Percentiles rank a stretch among this genome's conserved stretches.
These are phyloP conservation scores for Mimumesa dahlbomi DNA, from an alignment of 2,888 invertebrate genomes.

Conservation along the genomic window DNA sequence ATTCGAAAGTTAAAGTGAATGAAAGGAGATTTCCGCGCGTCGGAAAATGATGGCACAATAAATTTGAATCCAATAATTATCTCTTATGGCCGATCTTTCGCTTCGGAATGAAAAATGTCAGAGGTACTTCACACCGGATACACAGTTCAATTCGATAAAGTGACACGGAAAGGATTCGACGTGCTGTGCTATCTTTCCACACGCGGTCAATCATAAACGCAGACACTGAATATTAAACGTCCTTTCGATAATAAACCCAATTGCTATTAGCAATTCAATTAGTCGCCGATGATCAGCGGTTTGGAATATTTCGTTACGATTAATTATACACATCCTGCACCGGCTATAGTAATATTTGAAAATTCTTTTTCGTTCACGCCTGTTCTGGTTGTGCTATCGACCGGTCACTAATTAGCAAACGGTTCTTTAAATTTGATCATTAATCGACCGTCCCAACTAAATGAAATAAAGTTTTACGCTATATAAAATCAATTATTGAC, in stretches of 20 bases:
- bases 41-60: too few species aligned
- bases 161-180: conserved; percentile 1
- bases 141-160: conserved; percentile 19
- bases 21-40: too few species aligned
- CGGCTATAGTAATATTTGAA: conserved; percentile 45
- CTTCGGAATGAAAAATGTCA: conserved; percentile 9
- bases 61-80: too few species aligned
- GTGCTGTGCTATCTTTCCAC: conserved; percentile 8
- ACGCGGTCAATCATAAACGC: conserved; percentile 49
- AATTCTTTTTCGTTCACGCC: conserved; percentile 30
- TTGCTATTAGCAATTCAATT: conserved; percentile 64
- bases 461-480: too few species aligned
- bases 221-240: conserved; percentile 58
- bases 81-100: too few species aligned
- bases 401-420: conserved; percentile 17
- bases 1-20: too few species aligned
- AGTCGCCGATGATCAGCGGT: conserved; percentile 58
- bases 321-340: conserved; percentile 54
- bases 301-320: conserved; percentile 62
- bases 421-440: too few species aligned
- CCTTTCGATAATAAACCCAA: conserved; percentile 59
- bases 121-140: background rate
- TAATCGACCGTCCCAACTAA: too few species aligned
- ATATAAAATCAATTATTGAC: too few species aligned
- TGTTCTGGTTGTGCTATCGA: background rate